Base-by-base conservation (phyloP, 2,797 vertebrate genomes). In the Oreortyx pictus region DNA sequence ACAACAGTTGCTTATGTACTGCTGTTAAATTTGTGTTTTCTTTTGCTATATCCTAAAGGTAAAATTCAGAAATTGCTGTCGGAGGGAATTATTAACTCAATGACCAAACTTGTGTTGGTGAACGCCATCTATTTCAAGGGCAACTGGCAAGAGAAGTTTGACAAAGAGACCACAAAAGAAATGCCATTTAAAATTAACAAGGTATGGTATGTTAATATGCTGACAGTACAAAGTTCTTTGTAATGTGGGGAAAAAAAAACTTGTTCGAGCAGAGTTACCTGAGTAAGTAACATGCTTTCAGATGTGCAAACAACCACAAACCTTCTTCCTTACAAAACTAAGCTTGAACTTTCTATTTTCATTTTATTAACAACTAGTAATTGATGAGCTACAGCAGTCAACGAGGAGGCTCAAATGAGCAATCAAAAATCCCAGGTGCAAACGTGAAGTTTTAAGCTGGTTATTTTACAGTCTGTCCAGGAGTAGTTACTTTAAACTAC, bases 121-220 rank as follows among this genome's bases (percentile, higher is more conserved):
- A 99, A 98, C 20, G 98, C 99, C 44, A 97, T 99, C 90, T 99
- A 98, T 95, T 99, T 99, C 97, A 99, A 98, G 97, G 99, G 98
- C 75, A 98, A 84, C 82, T 99, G 99, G 99, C 93, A 94, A 77
- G 79, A 97, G 15, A 89, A 67, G 6, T 99, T 99, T 56, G 5
- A 97, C 9, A 92, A 93, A 52, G 41, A 59, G 5, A 29, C 44
- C 11, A 99, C 99, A 39, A 82, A 35, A 64, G 97, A 98, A 89
- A 97, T 94, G 97, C 91, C 97, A 4, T 99, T 99, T 73, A 97
- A 97, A 46, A 82, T 98, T 61, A 98, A 95, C 77, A 56, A 97
- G 98, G 98, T 99, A 90, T 41, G 89, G 13, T 66, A 17, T 47
- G 14, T 16, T 50, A 5, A 49, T 19, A n/a, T 66, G 61, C 22